Conservation (phyloP, 2,888 invertebrate genomes). For the Eremobia ochroleuca region DNA sequence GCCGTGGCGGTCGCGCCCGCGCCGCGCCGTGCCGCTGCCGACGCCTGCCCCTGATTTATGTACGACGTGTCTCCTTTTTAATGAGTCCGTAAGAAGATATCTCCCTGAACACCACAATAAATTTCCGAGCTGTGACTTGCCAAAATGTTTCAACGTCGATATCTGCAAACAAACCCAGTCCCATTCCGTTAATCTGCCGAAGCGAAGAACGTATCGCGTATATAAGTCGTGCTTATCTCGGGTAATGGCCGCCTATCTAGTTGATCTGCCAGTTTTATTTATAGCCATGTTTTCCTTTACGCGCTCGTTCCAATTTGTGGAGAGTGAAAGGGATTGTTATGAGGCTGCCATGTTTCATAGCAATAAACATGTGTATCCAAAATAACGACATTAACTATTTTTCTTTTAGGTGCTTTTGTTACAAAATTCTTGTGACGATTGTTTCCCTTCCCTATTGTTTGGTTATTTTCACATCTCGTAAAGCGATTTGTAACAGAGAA, state of each 20-base stretch:
- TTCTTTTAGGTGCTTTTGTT: constrained; percentile 72
- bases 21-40: constrained; percentile 71
- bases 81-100: constrained; percentile 91
- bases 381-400: constrained; percentile 89
- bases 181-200: constrained; percentile 88
- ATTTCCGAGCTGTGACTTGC: constrained; percentile 87
- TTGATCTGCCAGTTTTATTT: constrained; percentile 91
- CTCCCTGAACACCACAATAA: constrained; percentile 88
- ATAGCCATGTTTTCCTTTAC: constrained; percentile 91
- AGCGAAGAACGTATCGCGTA: constrained; percentile 86
- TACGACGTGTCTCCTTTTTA: constrained; percentile 91
- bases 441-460: constrained; percentile 76
- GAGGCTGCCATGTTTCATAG: constrained; percentile 90
- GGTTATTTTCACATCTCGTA: constrained; percentile 49
- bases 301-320: constrained; percentile 90
- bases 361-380: constrained; percentile 90
- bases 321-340: constrained; percentile 91
- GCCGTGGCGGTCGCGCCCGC: constrained; percentile 76
- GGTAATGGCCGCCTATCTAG: constrained; percentile 90
- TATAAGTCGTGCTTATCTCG: constrained; percentile 90
- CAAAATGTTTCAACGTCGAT: constrained; percentile 88
- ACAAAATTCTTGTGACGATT: constrained; percentile 76
- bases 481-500: constrained; percentile 45
- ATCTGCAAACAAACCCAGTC: constrained; percentile 89
- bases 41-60: constrained; percentile 88